Evolutionary conservation across 2,113 vertebrate species (phyloP).

Genomic region (Alethe castanea): DNA sequence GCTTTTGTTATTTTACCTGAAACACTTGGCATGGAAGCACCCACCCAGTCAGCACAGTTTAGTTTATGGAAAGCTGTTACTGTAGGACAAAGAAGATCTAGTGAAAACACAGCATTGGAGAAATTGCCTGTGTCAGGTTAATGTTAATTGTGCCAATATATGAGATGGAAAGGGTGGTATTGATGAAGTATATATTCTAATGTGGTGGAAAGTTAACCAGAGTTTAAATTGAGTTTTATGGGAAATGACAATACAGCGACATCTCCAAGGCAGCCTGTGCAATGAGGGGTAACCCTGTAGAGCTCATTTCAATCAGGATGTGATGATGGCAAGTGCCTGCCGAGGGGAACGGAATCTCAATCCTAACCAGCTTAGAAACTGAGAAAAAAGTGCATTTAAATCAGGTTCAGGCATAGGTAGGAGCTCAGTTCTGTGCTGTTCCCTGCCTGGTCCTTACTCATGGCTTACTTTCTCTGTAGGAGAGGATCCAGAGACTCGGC

Average conservation of each 20-base stretch:
- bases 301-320: background rate
- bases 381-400: background rate
- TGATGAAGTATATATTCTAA: background rate
- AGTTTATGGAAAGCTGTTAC: background rate
- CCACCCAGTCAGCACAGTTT: background rate
- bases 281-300: background rate
- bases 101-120: background rate
- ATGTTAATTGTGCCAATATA: background rate
- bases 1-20: background rate
- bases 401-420: background rate
- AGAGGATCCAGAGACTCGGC: constrained; percentile 89
- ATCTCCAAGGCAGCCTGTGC: background rate
- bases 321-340: background rate
- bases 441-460: background rate
- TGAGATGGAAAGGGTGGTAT: background rate
- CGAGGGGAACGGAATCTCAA: accelerated
- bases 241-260: background rate
- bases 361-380: background rate
- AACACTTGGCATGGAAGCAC: background rate
- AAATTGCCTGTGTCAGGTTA: background rate
- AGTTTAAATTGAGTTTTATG: background rate
- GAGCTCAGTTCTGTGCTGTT: background rate
- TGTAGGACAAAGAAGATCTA: background rate
- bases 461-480: constrained; percentile 54
- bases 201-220: background rate